A percentile compares a stretch with the other conserved stretches of the same genome.
phyloP scores from a whole-genome alignment of 2,113 vertebrate species.

The Varanus komodoensis region DNA sequence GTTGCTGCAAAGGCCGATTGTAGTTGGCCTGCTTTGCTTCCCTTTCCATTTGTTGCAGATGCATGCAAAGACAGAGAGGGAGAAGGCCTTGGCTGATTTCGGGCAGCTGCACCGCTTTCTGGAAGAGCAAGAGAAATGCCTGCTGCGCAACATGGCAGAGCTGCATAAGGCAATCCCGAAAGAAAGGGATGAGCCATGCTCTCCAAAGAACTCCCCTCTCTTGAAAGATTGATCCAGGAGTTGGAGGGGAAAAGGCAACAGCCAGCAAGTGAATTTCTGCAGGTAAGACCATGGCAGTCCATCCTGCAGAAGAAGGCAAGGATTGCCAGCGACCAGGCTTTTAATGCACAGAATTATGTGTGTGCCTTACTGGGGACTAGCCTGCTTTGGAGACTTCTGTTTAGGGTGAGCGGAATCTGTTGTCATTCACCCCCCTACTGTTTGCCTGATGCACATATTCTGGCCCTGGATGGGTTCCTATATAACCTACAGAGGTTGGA shows the following conservation, averaged over 20 bases:
- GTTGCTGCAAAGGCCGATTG: background rate
- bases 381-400: too few relatives aligned
- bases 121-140: background rate
- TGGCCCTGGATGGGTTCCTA: too few relatives aligned
- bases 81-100: background rate
- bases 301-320: too few relatives aligned
- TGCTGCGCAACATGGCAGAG: background rate
- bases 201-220: background rate
- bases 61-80: background rate
- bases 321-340: too few relatives aligned
- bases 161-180: background rate
- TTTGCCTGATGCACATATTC: too few relatives aligned
- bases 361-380: too few relatives aligned
- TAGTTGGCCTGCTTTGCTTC: too few relatives aligned
- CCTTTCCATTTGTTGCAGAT: background rate
- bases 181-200: background rate
- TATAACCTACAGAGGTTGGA: too few relatives aligned
- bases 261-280: constrained; percentile 31
- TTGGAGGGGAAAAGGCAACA: constrained; percentile 54
- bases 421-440: too few relatives aligned
- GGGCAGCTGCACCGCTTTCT: background rate
- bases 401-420: too few relatives aligned
- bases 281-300: constrained; percentile 44
- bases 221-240: constrained; percentile 46
- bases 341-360: too few relatives aligned